A percentile compares a stretch with the other conserved stretches of the same genome.
phyloP scores from a whole-genome alignment of 2,113 vertebrate genomes.

The Scytalopus superciliaris region DNA sequence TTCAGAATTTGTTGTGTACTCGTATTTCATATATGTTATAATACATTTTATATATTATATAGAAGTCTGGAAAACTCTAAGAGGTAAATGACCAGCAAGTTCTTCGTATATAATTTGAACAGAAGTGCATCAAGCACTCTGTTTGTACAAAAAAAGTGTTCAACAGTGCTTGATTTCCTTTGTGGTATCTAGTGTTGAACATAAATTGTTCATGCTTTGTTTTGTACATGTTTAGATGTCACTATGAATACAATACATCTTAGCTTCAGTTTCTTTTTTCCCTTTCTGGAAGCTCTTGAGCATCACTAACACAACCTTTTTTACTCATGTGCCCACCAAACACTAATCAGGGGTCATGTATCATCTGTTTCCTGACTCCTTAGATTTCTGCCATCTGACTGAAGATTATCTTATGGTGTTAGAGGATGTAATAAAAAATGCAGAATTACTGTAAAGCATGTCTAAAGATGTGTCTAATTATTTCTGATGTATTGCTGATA shows the following conservation, averaged over 20 bases:
- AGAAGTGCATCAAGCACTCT: background rate
- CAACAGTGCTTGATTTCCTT: background rate
- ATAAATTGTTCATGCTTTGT: background rate
- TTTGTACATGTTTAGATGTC: background rate
- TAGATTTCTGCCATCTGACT: background rate
- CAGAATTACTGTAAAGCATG: background rate
- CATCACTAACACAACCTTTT: background rate
- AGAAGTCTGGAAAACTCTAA: background rate
- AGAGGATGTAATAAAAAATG: background rate
- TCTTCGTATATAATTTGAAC: background rate
- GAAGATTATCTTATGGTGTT: background rate
- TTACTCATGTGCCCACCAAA: background rate
- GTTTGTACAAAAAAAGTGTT: background rate
- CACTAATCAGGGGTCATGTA: background rate
- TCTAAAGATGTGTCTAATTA: background rate
- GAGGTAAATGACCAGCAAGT: background rate
- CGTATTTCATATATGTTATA: background rate
- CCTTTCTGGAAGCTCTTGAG: background rate
- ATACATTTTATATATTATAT: background rate
- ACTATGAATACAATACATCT: background rate
- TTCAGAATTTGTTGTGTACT: background rate
- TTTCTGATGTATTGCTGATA: background rate
- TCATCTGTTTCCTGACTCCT: background rate
- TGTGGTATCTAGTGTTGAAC: background rate
- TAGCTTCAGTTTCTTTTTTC: background rate